Base-by-base conservation (phyloP, 2,113 vertebrate species). In the Alouatta palliata region DNA sequence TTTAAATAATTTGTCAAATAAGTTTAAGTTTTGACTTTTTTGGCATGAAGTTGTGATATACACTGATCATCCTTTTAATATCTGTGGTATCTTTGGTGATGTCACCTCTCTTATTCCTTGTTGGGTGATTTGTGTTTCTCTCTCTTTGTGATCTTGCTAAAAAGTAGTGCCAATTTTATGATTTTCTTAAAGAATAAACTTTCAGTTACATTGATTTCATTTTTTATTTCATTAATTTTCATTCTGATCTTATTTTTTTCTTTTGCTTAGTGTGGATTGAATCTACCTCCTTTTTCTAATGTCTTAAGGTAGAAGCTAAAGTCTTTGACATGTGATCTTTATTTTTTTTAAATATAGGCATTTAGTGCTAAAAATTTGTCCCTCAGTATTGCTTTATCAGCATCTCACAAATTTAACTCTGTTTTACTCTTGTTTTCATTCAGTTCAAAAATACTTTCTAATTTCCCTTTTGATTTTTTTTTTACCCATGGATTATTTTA, bases 341-440 rank as follows among this genome's bases (percentile, higher is more conserved):
- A 12, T 54, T 20, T 8, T 73, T 66, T 43, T 89, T 89, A 43
- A 75, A 68, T 79, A 43, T 27, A 66, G 49, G 17, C 25, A 85
- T 61, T 70, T 80, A 54, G 19, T 80, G 23, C 30, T 64, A 86
- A 80, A 52, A 92, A 56, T 66, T 80, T 12, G 6, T 85, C 47
- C 27, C 30, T 27, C 75, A 58, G 47, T 21, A 80, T 17, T 85
- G 32, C 52, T 89, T 89, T 54, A 85, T 8, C 20, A 73, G 30
- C 8, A 56, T 35, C 14, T 54, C 37, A 85, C 54, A 70, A 66
- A 43, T 85, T 77, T 56, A 86, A 21, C 27, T 82, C 8, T 92
- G 19, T 76, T 87, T 81, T 76, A 75, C 45, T 79, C 90, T 81
- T 76, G 32, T 52, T 95, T 95, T 75, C 12, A 96, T 93, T 96